Base-by-base conservation (phyloP, 2,888 invertebrate species). In the Linnaemya tessellans region DNA sequence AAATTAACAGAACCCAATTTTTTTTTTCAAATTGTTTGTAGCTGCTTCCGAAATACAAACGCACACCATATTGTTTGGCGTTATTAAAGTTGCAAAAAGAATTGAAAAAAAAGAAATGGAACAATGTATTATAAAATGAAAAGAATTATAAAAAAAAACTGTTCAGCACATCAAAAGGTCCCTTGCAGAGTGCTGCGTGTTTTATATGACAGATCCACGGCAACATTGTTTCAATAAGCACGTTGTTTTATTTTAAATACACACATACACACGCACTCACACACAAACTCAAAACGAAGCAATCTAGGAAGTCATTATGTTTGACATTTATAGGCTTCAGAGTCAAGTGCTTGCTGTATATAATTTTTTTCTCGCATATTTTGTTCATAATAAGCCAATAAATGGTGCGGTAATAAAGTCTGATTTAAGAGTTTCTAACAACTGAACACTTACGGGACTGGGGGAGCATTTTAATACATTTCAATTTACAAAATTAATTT, bases 401-500 rank as follows among this genome's bases (percentile, higher is more conserved):
- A 82, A 82, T 80, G 74, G 56, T 79, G 70, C 13, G 71, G 58
- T 78, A 82, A 82, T 75, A 71, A 51, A 65, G 25, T 56, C 22
- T 64, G 20, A 54, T 58, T 54, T 46, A 25, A 18, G 18, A 64
- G 15, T 38, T 18, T 49, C 64, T 51, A 70, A 70, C 60, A 62
- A 70, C 62, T 78, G 11, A 20, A 65, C 9, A 58, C 7, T 41
- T n/a, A 35, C 64, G n/a, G 20, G n/a, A n/a, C 3, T 20, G 30
- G 51, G 60, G 58, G 49, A 38, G 25, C 18, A 20, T 65, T 54
- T 15, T 35, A 18, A 30, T 58, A 70, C 56, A 79, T 71, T 85
- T 80, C 85, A 85, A 85, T 85, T 70, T 75, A 54, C 1, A 60
- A 82, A 82, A 82, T 75, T 82, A 85, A 85, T 85, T 85, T 85